Percentiles rank a stretch among this genome's conserved stretches.
Conservation (phyloP, 2,888 invertebrate species). For the Cheilosia vulpina region DNA sequence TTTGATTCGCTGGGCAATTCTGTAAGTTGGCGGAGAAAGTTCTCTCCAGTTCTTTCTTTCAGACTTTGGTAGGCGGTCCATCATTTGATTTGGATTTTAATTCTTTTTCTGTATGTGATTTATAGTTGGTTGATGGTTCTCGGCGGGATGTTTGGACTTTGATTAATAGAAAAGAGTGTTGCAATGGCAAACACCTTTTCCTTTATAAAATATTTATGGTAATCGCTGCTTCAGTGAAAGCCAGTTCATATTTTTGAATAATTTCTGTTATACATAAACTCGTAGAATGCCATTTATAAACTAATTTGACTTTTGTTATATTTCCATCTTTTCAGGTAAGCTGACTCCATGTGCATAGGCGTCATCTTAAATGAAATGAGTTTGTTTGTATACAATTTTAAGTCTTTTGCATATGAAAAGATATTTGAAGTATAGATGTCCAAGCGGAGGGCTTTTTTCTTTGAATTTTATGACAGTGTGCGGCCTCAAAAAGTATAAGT, state of each 20-base stretch:
- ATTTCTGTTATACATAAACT: neutral
- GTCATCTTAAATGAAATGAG: no score
- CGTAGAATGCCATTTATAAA: neutral
- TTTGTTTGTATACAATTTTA: no score
- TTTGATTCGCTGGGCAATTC: conserved; percentile 45
- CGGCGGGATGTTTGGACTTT: conserved; percentile 56
- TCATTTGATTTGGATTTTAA: conserved; percentile 38
- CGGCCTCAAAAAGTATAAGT: no score
- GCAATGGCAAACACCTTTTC: conserved; percentile 5
- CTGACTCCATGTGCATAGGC: neutral
- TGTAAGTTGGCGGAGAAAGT: conserved; percentile 56
- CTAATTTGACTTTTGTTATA: neutral
- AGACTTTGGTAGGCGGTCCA: conserved; percentile 44
- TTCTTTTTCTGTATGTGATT: conserved; percentile 42
- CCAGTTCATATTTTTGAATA: conserved; percentile 4
- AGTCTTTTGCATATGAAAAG: no score
- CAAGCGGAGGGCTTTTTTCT: no score
- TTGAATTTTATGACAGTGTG: no score
- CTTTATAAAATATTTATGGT: neutral
- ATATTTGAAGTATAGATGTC: no score
- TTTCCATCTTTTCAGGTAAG: conserved; percentile 60
- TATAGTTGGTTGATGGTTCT: conserved; percentile 51
- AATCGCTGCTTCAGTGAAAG: conserved; percentile 17
- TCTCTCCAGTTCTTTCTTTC: conserved; percentile 25
- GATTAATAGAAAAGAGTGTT: conserved; percentile 37